Evolutionary conservation across 2,888 invertebrate species (phyloP).

Genomic region (Campoletis raptor): DNA sequence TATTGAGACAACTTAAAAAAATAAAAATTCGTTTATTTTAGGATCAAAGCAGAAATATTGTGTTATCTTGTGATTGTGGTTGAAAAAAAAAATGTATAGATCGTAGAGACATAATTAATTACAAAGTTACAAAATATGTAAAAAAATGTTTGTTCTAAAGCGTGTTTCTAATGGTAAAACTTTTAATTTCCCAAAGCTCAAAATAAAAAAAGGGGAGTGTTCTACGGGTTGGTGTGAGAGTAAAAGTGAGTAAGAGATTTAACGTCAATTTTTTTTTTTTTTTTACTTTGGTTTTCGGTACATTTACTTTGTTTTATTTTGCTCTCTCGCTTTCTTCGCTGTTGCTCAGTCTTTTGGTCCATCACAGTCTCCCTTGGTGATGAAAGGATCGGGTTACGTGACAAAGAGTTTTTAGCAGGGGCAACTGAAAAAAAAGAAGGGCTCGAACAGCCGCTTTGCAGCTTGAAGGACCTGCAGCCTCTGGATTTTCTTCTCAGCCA

Average conservation of each 20-base stretch:
- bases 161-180: neutral
- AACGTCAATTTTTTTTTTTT: constrained; percentile 12
- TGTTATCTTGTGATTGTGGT: neutral
- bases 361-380: constrained; percentile 50
- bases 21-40: too few species aligned
- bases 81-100: neutral
- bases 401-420: constrained; percentile 57
- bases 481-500: constrained; percentile 55
- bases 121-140: neutral
- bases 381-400: constrained; percentile 69
- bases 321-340: constrained; percentile 29
- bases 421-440: constrained; percentile 13
- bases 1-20: too few species aligned
- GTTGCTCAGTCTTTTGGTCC: constrained; percentile 25
- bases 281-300: constrained; percentile 39
- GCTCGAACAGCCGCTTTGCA: constrained; percentile 17
- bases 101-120: neutral
- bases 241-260: constrained; percentile 26
- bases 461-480: constrained; percentile 41
- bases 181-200: neutral
- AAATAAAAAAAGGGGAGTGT: constrained; percentile 1
- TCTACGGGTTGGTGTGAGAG: neutral
- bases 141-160: neutral
- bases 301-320: constrained; percentile 37
- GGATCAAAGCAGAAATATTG: too few species aligned